A percentile compares a stretch with the other conserved stretches of the same genome.
These are phyloP conservation scores for Lampris megalopsis DNA, from an alignment of 2,113 vertebrate genomes.

Conservation along the genomic window DNA sequence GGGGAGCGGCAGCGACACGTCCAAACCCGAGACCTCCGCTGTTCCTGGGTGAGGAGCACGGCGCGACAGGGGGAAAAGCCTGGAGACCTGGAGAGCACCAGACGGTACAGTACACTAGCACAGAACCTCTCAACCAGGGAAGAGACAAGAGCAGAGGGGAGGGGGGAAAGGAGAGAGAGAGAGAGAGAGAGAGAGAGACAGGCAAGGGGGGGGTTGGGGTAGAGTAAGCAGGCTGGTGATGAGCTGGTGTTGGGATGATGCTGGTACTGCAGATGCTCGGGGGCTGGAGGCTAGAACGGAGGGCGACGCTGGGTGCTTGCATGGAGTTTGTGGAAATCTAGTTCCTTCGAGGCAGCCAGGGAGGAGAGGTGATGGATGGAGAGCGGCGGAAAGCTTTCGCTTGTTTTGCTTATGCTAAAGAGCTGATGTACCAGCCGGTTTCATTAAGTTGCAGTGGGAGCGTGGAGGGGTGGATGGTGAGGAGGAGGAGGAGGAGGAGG, in stretches of 20 bases:
- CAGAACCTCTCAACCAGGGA: conserved; percentile 48
- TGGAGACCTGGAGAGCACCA: conserved; percentile 47
- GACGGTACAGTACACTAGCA: conserved; percentile 48
- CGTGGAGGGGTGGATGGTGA: neutral
- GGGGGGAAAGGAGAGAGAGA: conserved; percentile 9
- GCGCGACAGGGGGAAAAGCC: conserved; percentile 9
- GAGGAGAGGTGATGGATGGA: neutral
- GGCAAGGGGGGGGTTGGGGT: neutral
- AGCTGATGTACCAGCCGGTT: conserved; percentile 42
- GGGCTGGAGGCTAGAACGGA: neutral
- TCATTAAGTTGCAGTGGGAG: conserved; percentile 54
- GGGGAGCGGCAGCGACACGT: neutral
- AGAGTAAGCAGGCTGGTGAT: neutral
- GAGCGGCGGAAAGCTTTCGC: conserved; percentile 25
- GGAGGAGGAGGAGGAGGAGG: conserved; percentile 7
- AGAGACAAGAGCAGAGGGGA: conserved; percentile 46
- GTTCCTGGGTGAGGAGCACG: conserved; percentile 35
- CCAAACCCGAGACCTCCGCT: conserved; percentile 38
- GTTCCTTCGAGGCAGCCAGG: neutral
- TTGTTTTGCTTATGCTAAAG: conserved; percentile 36
- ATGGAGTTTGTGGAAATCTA: neutral
- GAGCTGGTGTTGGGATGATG: neutral
- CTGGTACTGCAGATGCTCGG: neutral
- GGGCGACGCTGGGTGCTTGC: neutral
- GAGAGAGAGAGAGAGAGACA: neutral